Base-by-base conservation (phyloP, 2,888 invertebrate genomes). In the Julus scandinavius region DNA sequence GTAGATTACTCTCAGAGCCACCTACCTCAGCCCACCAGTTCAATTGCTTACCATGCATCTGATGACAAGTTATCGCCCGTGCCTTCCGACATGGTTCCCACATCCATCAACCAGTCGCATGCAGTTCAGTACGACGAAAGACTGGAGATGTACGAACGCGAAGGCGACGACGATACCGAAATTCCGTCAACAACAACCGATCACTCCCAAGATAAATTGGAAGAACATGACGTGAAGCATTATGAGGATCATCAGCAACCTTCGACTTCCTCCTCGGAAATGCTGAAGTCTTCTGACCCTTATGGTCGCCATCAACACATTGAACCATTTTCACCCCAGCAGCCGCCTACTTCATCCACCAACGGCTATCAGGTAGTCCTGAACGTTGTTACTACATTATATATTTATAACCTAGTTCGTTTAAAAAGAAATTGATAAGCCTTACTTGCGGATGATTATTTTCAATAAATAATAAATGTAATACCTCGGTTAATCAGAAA, bases 131-230 rank as follows among this genome's bases (percentile, higher is more conserved):
- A 58, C 29, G 87, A 87, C 1, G 87, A 87, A 4, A 54, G 58
- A 17, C 20, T 87, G 41, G 72, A 87, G 80, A 72, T 80, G 80
- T 87, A 87, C 20, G 40, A 29, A 13, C 80, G 20, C 2, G 41
- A 50, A 45, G 87, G 40, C 17, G 87, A 87, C 1, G 80, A 80
- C 9, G 87, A 40, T 80, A 20, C 80, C 11, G 87, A 87, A 15
- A 63, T 87, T n/a, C 87, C 87, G 20, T 87, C 87, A 40, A 87
- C 87, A n/a, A 87, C 87, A n/a, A 87, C 87, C 2, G 80, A 63
- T 15, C 45, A 80, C 29, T 17, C 41, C 15, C 72, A 45, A 41
- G 87, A 45, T 13, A 15, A 40, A 40, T 29, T 50, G 58, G 87
- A n/a, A 9, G 87, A 63, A 7, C 63, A 80, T n/a, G 80, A 41